Base-by-base conservation (phyloP, 1,140 invertebrate genomes). In the Bilobella aurantiaca region DNA sequence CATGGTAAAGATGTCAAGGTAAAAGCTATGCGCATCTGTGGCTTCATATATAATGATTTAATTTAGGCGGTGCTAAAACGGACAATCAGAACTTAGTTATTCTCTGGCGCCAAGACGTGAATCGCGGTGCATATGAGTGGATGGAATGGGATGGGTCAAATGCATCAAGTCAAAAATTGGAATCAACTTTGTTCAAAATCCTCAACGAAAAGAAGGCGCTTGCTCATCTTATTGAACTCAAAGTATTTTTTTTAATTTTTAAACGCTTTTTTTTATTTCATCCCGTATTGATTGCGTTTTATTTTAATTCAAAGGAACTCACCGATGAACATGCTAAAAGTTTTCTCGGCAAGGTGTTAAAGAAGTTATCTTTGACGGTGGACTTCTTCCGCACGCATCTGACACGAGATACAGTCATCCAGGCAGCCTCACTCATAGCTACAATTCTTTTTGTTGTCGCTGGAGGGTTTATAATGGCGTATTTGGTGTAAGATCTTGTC, bases 121-220 rank as follows among this genome's bases (percentile, higher is more conserved):
- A 85, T 25, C 85, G 88, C 63, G 79, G 96, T n/a, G 90, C 90
- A 74, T 96, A 94, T 75, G 91, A 95, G 74, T 96, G 93, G 92
- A 76, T 92, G 2, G 80, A 83, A 65, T 88, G 85, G 85, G 80
- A 82, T 56, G 71, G 75, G 14, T 71, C 76, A n/a, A 93, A 93
- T 76, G 80, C 85, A 65, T 90, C 88, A 0, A 84, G 83, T 28
- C 23, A 28, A 14, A 63, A 83, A 27, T 78, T 94, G n/a, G 85
- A 87, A 46, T 81, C 84, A 68, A 85, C 86, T 0, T 82, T 93
- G 42, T 83, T 85, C 68, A 80, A 84, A 69, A 78, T 93, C 21
- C 77, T 92, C 60, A 83, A 84, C 72, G 82, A 86, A 5, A 83
- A 83, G 0, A 89, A 90, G 74, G 70, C 75, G 1, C 73, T 81